These are phyloP conservation scores for Sternarchorhynchus goeldii DNA, from an alignment of 2,797 vertebrate genomes.

Conservation along the genomic window DNA sequence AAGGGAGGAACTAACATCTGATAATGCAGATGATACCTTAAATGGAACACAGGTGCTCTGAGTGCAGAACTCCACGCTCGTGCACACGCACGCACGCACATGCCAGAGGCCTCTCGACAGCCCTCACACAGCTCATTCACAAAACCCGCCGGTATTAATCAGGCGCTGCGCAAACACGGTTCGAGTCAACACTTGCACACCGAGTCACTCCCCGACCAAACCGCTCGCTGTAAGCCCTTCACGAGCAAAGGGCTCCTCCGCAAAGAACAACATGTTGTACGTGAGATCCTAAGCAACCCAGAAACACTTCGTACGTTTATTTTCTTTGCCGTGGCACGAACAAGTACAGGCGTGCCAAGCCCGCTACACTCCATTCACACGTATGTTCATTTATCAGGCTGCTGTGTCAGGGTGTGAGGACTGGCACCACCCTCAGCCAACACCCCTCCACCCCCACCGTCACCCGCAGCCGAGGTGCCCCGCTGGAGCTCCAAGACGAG, in stretches of 20 bases:
- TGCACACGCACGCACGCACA: too few relatives aligned
- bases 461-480: slow-evolving; percentile 13
- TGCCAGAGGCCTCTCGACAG: background rate
- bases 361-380: slow-evolving; percentile 39
- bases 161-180: slow-evolving; percentile 19
- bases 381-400: slow-evolving; percentile 39
- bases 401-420: slow-evolving; percentile 31
- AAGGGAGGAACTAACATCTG: background rate
- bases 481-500: slow-evolving; percentile 22
- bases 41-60: background rate
- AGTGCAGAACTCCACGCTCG: background rate
- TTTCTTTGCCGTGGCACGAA: slow-evolving; percentile 20
- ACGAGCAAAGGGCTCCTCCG: slow-evolving; percentile 9
- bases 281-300: slow-evolving; percentile 40
- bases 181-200: slow-evolving; percentile 20
- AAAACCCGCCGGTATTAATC: slow-evolving; percentile 12
- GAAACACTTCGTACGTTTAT: slow-evolving; percentile 20
- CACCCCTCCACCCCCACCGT: background rate
- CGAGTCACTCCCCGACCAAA: slow-evolving; percentile 38
- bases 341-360: slow-evolving; percentile 36
- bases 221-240: slow-evolving; percentile 2
- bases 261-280: slow-evolving; percentile 25
- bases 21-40: background rate
- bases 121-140: background rate
- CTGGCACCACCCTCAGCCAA: background rate